Evolutionary conservation across 2,888 invertebrate species (phyloP).

Genomic region (Strigamia crassipes): DNA sequence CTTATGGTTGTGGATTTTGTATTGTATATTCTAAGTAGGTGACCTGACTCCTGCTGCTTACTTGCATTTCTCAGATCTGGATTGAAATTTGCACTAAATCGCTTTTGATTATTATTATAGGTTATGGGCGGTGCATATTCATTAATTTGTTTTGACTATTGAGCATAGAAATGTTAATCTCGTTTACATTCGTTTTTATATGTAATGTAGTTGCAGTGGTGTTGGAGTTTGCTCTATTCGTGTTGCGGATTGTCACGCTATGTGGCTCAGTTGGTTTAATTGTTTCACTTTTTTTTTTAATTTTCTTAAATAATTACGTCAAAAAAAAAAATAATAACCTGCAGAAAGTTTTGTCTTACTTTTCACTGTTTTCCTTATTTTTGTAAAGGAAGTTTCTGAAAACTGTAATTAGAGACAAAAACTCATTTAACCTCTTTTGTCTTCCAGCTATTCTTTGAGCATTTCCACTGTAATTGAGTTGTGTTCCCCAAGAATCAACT

Average conservation of each 20-base stretch:
- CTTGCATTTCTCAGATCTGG: background rate
- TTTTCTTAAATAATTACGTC: background rate
- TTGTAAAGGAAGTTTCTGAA: background rate
- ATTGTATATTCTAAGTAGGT: constrained; percentile 20
- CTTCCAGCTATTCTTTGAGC: background rate
- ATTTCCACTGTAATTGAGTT: background rate
- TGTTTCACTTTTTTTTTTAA: background rate
- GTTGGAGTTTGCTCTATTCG: no score
- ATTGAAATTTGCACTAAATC: constrained; percentile 26
- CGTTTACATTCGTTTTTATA: background rate
- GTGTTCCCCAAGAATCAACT: background rate
- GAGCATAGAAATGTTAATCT: background rate
- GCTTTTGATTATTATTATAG: background rate
- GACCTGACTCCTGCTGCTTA: constrained; percentile 7
- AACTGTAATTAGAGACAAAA: background rate
- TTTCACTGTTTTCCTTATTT: background rate
- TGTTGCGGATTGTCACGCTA: background rate
- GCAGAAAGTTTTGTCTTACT: background rate
- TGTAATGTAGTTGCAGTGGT: no score
- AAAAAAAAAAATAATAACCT: background rate
- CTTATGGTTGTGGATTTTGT: background rate
- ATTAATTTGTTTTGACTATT: background rate
- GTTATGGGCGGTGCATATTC: background rate
- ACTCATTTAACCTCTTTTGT: background rate
- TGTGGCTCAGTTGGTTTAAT: background rate